Evolutionary conservation across 64 coral and sea anemone species (phyloP).

Genomic region (Platygyra sinensis): DNA sequence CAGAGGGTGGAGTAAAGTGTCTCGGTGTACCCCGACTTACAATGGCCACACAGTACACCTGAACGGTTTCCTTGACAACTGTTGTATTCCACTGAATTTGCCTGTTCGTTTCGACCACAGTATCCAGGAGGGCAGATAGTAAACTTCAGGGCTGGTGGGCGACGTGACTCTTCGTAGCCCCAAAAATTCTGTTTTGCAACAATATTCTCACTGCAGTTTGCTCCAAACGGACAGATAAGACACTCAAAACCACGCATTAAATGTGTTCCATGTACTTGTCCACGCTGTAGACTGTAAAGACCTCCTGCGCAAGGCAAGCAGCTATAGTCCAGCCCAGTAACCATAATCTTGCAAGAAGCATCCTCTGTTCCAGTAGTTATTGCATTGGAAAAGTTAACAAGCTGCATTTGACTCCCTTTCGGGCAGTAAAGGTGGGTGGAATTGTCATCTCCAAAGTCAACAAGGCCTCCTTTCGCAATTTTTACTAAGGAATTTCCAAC

Average conservation of each 20-base stretch:
- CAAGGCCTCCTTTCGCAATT: constrained; percentile 33
- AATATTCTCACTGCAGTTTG: constrained; percentile 20
- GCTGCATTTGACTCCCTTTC: constrained; percentile 7
- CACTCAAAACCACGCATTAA: constrained; percentile 35
- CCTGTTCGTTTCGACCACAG: neutral
- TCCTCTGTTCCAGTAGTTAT: neutral
- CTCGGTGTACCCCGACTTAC: constrained; percentile 51
- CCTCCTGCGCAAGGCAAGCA: constrained; percentile 40
- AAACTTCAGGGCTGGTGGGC: constrained; percentile 34
- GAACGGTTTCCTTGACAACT: constrained; percentile 48
- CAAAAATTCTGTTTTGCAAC: constrained; percentile 46
- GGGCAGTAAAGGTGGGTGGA: constrained; percentile 24
- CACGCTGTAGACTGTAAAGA: constrained; percentile 49
- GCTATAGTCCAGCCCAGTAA: constrained; percentile 24
- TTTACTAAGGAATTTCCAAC: constrained; percentile 34
- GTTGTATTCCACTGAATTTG: constrained; percentile 20
- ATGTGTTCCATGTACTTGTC: constrained; percentile 1
- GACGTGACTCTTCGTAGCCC: constrained; percentile 33
- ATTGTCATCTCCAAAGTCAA: constrained; percentile 44
- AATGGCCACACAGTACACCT: constrained; percentile 58
- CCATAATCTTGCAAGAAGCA: neutral
- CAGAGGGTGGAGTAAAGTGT: constrained; percentile 68
- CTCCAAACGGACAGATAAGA: constrained; percentile 69
- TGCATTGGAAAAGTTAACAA: constrained; percentile 31
- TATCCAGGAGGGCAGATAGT: constrained; percentile 58